phyloP scores from a whole-genome alignment of 2,888 invertebrate species.

The Drosophila algonquin region DNA sequence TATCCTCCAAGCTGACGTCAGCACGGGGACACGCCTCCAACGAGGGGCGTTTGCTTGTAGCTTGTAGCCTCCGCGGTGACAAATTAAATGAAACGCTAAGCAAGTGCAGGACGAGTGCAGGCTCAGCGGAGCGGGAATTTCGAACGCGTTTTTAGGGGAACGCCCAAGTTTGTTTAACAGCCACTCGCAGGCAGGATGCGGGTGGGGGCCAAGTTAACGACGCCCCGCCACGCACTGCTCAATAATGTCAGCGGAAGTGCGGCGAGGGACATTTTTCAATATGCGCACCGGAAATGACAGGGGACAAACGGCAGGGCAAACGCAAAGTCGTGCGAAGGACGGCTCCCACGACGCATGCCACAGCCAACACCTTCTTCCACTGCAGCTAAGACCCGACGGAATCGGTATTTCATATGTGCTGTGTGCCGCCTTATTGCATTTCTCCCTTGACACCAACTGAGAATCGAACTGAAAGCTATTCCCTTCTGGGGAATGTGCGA shows the following conservation, averaged over 20 bases:
- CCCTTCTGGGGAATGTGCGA: constrained; percentile 18
- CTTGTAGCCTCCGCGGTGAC: constrained; percentile 42
- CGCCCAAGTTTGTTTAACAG: constrained; percentile 49
- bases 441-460: constrained; percentile 36
- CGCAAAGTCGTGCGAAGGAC: constrained; percentile 2
- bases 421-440: constrained; percentile 66
- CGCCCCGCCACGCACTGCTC: constrained; percentile 47
- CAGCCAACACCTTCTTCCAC: constrained; percentile 27
- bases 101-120: constrained; percentile 43
- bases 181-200: constrained; percentile 43
- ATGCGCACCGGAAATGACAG: constrained; percentile 70
- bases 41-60: constrained; percentile 37
- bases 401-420: constrained; percentile 12
- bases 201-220: constrained; percentile 66
- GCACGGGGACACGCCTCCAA: constrained; percentile 45
- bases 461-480: constrained; percentile 25
- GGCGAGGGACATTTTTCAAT: constrained; percentile 75
- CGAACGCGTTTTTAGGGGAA: constrained; percentile 29
- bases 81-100: constrained; percentile 66
- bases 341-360: constrained; percentile 15
- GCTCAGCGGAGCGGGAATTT: constrained; percentile 26
- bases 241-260: constrained; percentile 70
- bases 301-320: constrained; percentile 22
- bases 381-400: background rate
- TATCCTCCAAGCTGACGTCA: constrained; percentile 64